Percentiles rank a stretch among this genome's conserved stretches.
These are phyloP conservation scores for Achatina immaculata DNA, from an alignment of 1,140 invertebrate species.

Conservation along the genomic window DNA sequence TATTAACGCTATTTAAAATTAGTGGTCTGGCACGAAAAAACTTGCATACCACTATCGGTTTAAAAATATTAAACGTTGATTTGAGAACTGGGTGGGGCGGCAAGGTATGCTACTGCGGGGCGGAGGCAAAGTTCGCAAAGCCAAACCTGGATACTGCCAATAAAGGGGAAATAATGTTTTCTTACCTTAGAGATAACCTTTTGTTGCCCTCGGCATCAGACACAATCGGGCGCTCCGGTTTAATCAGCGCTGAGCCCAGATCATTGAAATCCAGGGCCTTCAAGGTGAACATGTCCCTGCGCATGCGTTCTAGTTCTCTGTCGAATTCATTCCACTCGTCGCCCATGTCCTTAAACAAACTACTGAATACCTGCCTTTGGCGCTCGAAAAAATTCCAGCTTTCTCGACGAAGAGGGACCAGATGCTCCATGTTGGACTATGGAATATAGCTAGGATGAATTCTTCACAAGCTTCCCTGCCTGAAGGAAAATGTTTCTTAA, in stretches of 20 bases:
- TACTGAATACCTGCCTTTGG: constrained; percentile 56
- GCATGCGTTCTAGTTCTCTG: constrained; percentile 56
- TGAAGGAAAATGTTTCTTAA: too few relatives aligned
- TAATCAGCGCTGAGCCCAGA: constrained; percentile 43
- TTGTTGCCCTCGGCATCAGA: constrained; percentile 60
- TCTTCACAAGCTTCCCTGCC: too few relatives aligned
- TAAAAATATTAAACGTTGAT: too few relatives aligned
- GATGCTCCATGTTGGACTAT: constrained; percentile 36
- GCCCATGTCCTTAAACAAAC: constrained; percentile 48
- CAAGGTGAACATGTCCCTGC: constrained; percentile 57
- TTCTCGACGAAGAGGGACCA: constrained; percentile 56
- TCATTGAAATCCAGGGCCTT: constrained; percentile 43
- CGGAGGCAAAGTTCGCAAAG: too few relatives aligned
- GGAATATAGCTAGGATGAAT: too few relatives aligned
- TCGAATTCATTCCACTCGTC: constrained; percentile 58
- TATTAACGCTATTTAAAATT: too few relatives aligned
- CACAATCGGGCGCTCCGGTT: constrained; percentile 61
- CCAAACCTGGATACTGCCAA: too few relatives aligned
- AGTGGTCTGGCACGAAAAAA: too few relatives aligned
- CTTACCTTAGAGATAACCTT: constrained; percentile 57
- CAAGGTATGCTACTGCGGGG: too few relatives aligned
- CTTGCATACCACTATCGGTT: too few relatives aligned
- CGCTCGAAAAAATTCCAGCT: constrained; percentile 65
- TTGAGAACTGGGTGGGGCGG: too few relatives aligned
- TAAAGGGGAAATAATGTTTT: too few relatives aligned